phyloP scores from a whole-genome alignment of 1,140 invertebrate species.

The Saxidomus purpurata region DNA sequence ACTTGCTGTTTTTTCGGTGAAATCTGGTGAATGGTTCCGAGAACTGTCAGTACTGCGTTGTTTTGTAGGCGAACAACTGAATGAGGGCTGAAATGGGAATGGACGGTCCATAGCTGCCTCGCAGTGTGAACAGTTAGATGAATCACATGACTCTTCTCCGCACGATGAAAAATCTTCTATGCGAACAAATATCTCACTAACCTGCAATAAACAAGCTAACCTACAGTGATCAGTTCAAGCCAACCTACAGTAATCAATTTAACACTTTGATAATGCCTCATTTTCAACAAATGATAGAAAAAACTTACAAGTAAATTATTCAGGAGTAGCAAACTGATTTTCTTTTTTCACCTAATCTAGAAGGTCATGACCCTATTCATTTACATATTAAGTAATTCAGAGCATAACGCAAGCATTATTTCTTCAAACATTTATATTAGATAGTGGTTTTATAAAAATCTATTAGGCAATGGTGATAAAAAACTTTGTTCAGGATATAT shows the following conservation, averaged over 20 bases:
- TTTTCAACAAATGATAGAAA: background rate
- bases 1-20: background rate
- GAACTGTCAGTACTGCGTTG: background rate
- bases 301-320: background rate
- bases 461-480: too few relatives aligned
- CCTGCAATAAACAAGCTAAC: slow-evolving; percentile 40
- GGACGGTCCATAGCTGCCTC: slow-evolving; percentile 48
- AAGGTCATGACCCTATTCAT: too few relatives aligned
- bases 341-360: too few relatives aligned
- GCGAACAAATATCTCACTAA: slow-evolving; percentile 48
- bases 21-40: background rate
- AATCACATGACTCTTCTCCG: slow-evolving; percentile 56
- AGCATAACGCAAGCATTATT: too few relatives aligned
- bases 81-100: slow-evolving; percentile 5
- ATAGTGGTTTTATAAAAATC: too few relatives aligned
- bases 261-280: too few relatives aligned
- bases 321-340: too few relatives aligned
- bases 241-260: too few relatives aligned
- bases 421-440: too few relatives aligned
- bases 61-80: background rate
- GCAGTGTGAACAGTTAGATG: slow-evolving; percentile 57
- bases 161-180: slow-evolving; percentile 46
- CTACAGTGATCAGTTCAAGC: too few relatives aligned
- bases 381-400: too few relatives aligned
- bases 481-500: too few relatives aligned